Base-by-base conservation (phyloP, 2,113 vertebrate genomes). In the Pterocles orientalis region DNA sequence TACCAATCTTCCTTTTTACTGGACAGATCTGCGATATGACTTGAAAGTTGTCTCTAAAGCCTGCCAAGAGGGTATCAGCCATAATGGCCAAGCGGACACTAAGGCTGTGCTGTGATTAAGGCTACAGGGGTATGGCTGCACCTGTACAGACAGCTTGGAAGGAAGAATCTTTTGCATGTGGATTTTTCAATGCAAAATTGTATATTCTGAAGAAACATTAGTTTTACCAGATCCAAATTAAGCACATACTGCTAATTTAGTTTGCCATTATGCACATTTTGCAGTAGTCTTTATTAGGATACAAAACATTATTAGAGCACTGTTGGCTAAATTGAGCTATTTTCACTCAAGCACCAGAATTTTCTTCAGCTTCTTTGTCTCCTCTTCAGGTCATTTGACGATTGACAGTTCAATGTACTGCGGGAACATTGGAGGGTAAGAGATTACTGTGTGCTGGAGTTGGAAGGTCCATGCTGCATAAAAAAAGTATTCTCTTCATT, bases 391-490 rank as follows among this genome's bases (percentile, higher is more conserved):
- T 92, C 53, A 61, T 91, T 82, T 76, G 53, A n/a, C 94, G 89
- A 94, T 41, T 94, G 94, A 92, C 89, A 92, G 81, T 43, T 94
- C 78, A 92, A 61, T 68, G 93, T 92, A 68, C 65, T 69, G 34
- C 48, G 64, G 76, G 89, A 89, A 79, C 33, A 76, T 24, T 57
- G 41, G 70, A 94, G 18, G 45, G 72, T 53, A 53, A 91, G 73
- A 75, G 57, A 89, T 60, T 91, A 84, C 34, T 34, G 10, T 29
- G 24, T 69, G 91, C 84, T 71, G 65, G 61, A 87, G 73, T 82
- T 66, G 60, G 80, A 89, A 88, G 53, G 83, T 83, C 69, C 51
- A 58, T 10, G 12, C 47, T 73, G 88, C 91, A 86, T 88, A 51
- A 88, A 94, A 93, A 86, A 25, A 39, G 4, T 69, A 50, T 75